Conservation (phyloP, 2,113 vertebrate species). For the Sarotherodon lohbergeri region DNA sequence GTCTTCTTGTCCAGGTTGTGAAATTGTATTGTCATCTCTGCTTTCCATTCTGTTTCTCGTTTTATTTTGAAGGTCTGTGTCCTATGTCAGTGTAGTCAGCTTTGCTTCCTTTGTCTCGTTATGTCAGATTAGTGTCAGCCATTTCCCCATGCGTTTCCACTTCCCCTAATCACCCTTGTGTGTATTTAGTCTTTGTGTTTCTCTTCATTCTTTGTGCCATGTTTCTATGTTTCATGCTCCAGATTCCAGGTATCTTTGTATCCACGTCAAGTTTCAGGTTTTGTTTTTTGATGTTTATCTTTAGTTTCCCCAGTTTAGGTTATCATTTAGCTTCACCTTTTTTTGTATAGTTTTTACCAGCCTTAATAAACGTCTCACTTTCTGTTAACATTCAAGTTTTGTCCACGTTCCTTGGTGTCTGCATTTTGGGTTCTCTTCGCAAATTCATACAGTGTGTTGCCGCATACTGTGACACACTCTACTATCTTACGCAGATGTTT, state of each 20-base stretch:
- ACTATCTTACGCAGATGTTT: not conserved
- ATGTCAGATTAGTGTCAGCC: not conserved
- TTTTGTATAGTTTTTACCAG: not conserved
- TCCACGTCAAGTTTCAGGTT: no score
- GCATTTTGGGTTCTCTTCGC: not conserved
- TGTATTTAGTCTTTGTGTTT: not conserved
- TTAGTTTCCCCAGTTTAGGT: not conserved
- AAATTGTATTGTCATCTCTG: no score
- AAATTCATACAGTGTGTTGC: not conserved
- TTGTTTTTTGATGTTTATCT: not conserved
- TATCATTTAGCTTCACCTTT: not conserved
- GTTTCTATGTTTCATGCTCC: not conserved
- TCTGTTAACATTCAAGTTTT: not conserved
- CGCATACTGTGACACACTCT: not conserved
- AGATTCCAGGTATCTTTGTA: not conserved
- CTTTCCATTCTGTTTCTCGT: not conserved
- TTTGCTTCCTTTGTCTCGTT: not conserved
- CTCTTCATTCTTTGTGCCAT: not conserved
- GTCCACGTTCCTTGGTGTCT: not conserved
- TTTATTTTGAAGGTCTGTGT: accelerated
- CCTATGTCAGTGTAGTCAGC: not conserved
- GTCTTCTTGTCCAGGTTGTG: no score
- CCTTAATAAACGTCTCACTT: accelerated
- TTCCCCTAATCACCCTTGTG: not conserved
- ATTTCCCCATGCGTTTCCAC: not conserved